Conservation (phyloP, 1,140 invertebrate genomes). For the Rhizoglyphus robini region DNA sequence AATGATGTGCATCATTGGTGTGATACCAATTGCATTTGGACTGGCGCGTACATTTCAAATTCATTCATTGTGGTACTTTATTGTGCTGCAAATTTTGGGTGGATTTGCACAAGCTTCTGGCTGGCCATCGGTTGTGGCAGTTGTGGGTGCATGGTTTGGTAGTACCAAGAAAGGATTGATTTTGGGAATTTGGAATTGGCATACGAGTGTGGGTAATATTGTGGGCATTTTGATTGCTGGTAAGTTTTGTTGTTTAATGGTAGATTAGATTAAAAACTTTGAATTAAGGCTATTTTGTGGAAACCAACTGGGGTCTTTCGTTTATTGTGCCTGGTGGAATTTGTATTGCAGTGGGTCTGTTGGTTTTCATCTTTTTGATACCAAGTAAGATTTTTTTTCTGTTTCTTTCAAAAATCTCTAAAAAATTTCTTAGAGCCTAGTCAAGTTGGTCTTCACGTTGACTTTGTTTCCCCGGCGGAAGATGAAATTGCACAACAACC, state of each 20-base stretch:
- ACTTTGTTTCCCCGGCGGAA: not conserved
- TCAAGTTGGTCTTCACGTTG: not conserved
- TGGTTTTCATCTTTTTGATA: slow-evolving; percentile 72
- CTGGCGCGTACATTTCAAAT: slow-evolving; percentile 66
- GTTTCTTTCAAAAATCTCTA: not conserved
- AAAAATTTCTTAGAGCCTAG: not conserved
- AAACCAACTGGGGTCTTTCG: slow-evolving; percentile 70
- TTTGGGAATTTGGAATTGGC: slow-evolving; percentile 88
- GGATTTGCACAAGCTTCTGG: slow-evolving; percentile 78
- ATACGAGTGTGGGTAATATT: slow-evolving; percentile 90
- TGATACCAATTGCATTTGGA: slow-evolving; percentile 77
- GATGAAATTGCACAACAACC: too few species aligned
- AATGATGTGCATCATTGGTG: slow-evolving; percentile 76
- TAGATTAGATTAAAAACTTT: too few species aligned
- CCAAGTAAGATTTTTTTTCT: slow-evolving; percentile 3
- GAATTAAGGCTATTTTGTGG: too few species aligned
- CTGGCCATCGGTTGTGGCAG: slow-evolving; percentile 81
- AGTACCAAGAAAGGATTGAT: slow-evolving; percentile 54
- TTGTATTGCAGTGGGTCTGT: slow-evolving; percentile 56
- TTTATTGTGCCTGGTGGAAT: slow-evolving; percentile 85
- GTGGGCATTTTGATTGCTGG: slow-evolving; percentile 68
- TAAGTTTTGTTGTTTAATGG: too few species aligned
- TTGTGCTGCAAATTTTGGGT: slow-evolving; percentile 58
- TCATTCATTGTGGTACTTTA: slow-evolving; percentile 67
- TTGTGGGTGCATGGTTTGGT: slow-evolving; percentile 89